Base-by-base conservation (phyloP, 2,113 vertebrate genomes). In the Irena cyanogastra region DNA sequence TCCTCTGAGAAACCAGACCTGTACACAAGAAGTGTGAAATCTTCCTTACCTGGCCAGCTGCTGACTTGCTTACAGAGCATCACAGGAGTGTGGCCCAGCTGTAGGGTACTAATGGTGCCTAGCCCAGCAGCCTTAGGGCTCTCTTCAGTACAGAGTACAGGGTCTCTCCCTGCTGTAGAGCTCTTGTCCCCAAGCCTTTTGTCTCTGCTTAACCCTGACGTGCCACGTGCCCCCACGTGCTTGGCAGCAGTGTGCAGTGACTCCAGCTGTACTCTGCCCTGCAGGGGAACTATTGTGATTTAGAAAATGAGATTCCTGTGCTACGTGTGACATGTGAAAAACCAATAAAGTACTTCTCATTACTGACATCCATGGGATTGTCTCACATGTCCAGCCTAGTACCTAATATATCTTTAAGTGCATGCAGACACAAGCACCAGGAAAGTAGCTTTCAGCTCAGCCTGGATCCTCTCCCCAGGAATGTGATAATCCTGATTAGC, bases 401-500 rank as follows among this genome's bases (percentile, higher is more conserved):
- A 52, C 57, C 37, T 72, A 53, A 33, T 42, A 66, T 35, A 31
- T 57, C 56, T 74, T 70, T 44, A 71, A 63, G 47, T 37, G 85
- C 64, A 65, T 3, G 1, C 1, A 4, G 69, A 49, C 3, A 8
- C 44, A 83, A 83, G 60, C 52, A 68, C 52, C 63, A 61, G 83
- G 37, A 80, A 95, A 96, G 93, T 4, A 72, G 33, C 64, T 92
- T 93, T 91, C 83, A 90, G 61, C 52, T 78, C 53, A 83, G 16
- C 71, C 66, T 84, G 61, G 65, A 74, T 52, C 61, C 66, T 95
- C 35, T 91, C 37, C 31, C 45, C 75, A 76, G 88, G 72, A 91
- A 87, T 7, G 2, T 3, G 16, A 47, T 94, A 77, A 93, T 72
- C 88, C 93, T 85, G 74, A 87, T 93, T 65, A 75, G 66, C 35